Evolutionary conservation across 1,140 invertebrate species (phyloP), one percentile per base, ranked within the genome.

Genomic region (Habropoda laboriosa): DNA sequence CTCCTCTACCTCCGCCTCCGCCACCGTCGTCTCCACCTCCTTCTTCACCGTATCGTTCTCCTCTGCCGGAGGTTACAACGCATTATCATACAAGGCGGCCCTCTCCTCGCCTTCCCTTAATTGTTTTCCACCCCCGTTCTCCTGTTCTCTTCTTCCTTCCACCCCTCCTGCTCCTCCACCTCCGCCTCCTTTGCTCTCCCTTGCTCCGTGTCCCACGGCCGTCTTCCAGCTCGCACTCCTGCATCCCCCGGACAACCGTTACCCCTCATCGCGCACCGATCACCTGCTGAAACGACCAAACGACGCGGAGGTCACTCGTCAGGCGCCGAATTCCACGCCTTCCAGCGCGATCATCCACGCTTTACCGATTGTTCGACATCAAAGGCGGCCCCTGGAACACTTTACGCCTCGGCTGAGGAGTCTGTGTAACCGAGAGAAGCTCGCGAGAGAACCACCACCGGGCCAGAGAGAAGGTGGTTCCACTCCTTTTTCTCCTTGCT

Each of bases 41-140:
- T 84, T 75, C 83, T 89, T 89, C 87, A 85, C 72, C 79, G 80
- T 86, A 89, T 89, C 87, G 82, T 84, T 88, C 85, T 88, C 83
- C 86, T 81, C 77, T 79, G 82, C 77, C 72, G 85, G 83, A 89
- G 89, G 85, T 90, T 90, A 89, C 88, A 88, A 73, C 86, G 90
- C 90, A 92, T 92, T 92, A 92, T 92, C 91, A 92, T 92, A 89
- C 91, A 92, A 92, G 91, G 89, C 88, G 85, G 79, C 80, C 80
- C 85, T 86, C 87, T 86, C 81, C 85, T 87, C 80, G 82, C 80
- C 81, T 80, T 86, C 74, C 74, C 86, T 92, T 90, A 91, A 92
- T 92, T 92, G 91, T 91, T 92, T 91, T 89, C 74, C 85, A 61
- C 51, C 73, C 72, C 70, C 66, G 18, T 40, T 42, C 63, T 27